Evolutionary conservation across 2,113 vertebrate species (phyloP).

Genomic region (Rhea pennata): DNA sequence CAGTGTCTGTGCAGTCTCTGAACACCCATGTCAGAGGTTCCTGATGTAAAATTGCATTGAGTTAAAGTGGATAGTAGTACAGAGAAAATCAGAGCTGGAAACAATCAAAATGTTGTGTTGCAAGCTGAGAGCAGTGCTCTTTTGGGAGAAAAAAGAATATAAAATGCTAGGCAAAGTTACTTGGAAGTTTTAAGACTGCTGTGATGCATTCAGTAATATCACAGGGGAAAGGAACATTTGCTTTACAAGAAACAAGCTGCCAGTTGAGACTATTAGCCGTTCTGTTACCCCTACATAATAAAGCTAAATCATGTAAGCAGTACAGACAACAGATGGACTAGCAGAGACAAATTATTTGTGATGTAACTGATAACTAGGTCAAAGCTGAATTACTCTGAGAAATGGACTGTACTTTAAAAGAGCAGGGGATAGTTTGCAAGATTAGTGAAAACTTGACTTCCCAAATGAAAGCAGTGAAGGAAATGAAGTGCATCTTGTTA

Average conservation of each 20-base stretch:
- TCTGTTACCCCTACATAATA: conserved; percentile 24
- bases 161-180: conserved; percentile 9
- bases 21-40: neutral
- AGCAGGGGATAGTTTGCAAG: neutral
- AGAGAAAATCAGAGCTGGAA: conserved; percentile 32
- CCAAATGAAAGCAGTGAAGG: conserved; percentile 30
- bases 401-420: neutral
- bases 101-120: neutral
- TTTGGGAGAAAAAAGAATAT: conserved; percentile 31
- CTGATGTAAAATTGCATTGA: conserved; percentile 15
- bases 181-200: conserved; percentile 25
- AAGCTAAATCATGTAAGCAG: conserved; percentile 37
- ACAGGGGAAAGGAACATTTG: conserved; percentile 7
- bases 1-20: neutral
- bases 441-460: conserved; percentile 21
- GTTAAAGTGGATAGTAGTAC: neutral
- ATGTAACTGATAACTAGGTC: conserved; percentile 8
- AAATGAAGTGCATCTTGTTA: conserved; percentile 23
- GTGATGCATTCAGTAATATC: conserved; percentile 11
- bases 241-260: conserved; percentile 10
- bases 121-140: neutral
- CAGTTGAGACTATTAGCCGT: conserved; percentile 32
- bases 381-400: conserved; percentile 29
- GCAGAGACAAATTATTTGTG: conserved; percentile 55
- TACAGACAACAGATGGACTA: conserved; percentile 17